phyloP scores from a whole-genome alignment of 2,888 invertebrate genomes.

The Linyphia triangularis region DNA sequence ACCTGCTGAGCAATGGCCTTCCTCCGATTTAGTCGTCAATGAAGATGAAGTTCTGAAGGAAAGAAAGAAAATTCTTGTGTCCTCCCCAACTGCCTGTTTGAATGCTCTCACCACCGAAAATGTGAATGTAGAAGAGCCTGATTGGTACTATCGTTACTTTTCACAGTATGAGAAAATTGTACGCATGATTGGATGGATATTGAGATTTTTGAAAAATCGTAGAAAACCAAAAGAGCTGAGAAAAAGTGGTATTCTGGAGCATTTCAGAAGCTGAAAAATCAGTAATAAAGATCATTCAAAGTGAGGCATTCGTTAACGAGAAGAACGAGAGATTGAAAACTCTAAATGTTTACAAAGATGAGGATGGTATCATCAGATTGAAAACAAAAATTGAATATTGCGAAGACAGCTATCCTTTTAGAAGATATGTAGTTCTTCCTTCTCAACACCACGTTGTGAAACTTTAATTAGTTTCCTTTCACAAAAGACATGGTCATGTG shows the following conservation, averaged over 20 bases:
- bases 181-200: background rate
- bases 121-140: background rate
- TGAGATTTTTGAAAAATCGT: constrained; percentile 11
- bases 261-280: constrained; percentile 21
- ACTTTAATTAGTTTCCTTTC: background rate
- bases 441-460: too few species aligned
- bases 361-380: background rate
- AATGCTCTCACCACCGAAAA: too few species aligned
- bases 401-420: constrained; percentile 14
- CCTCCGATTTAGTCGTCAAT: background rate
- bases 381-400: background rate
- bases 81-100: too few species aligned
- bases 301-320: constrained; percentile 8
- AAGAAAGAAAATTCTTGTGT: background rate
- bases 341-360: background rate
- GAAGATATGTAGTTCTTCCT: constrained; percentile 19
- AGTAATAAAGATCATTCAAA: constrained; percentile 21
- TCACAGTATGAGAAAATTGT: constrained; percentile 12
- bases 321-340: constrained; percentile 9
- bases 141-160: constrained; percentile 33
- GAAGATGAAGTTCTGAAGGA: constrained; percentile 2
- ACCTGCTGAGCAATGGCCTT: background rate
- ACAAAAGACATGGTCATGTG: background rate
- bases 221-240: background rate
- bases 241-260: background rate